phyloP scores from a whole-genome alignment of 1,140 invertebrate species.

The Pogonomyrmex barbatus region DNA sequence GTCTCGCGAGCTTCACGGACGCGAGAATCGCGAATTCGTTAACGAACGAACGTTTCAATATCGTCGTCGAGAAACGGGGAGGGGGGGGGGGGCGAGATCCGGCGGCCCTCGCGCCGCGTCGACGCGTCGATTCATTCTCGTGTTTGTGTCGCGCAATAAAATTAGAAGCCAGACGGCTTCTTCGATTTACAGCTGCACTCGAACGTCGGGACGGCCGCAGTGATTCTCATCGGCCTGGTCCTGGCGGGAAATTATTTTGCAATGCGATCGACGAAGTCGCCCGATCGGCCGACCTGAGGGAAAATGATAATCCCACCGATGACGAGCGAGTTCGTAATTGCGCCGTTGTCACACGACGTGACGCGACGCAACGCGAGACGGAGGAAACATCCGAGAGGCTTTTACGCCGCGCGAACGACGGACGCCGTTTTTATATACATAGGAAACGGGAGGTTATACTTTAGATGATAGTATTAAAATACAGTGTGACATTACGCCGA shows the following conservation, averaged over 20 bases:
- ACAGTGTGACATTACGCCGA: background rate
- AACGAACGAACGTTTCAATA: background rate
- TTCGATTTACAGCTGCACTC: conserved; percentile 43
- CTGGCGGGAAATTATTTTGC: conserved; percentile 34
- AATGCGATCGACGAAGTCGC: background rate
- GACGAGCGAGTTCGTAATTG: background rate
- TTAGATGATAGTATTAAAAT: background rate
- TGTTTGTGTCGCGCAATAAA: conserved; percentile 50
- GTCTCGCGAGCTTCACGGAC: background rate
- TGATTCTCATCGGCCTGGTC: conserved; percentile 23
- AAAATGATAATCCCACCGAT: conserved; percentile 14
- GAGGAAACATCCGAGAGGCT: conserved; percentile 13
- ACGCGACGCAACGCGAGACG: background rate
- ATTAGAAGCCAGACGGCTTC: conserved; percentile 50
- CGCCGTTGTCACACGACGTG: background rate
- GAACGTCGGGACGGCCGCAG: conserved; percentile 1
- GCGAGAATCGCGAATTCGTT: background rate
- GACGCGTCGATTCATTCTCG: conserved; percentile 3
- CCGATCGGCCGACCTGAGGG: background rate
- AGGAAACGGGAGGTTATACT: background rate
- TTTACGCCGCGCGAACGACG: background rate
- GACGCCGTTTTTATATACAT: conserved; percentile 4
- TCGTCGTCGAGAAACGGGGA: background rate
- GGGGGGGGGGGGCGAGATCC: conserved; percentile 14
- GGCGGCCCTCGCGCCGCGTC: too few species aligned